Evolutionary conservation across 2,888 invertebrate genomes (phyloP).

Genomic region (Toxonevra muliebris): DNA sequence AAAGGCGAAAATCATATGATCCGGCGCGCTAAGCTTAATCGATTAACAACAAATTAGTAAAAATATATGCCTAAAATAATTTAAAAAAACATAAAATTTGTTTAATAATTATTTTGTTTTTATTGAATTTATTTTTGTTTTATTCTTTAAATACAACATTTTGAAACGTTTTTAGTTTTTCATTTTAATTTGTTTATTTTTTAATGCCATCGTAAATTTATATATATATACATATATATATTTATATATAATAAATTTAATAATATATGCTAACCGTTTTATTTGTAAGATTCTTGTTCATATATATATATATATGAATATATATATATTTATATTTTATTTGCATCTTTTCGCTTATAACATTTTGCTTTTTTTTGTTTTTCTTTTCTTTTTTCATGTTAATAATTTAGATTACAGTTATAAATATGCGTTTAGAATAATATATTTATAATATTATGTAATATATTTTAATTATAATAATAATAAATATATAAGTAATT

Average conservation of each 20-base stretch:
- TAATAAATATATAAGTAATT: conserved; percentile 29
- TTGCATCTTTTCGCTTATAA: conserved; percentile 37
- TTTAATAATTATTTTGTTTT: conserved; percentile 37
- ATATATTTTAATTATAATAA: conserved; percentile 16
- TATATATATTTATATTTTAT: conserved; percentile 28
- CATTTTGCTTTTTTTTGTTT: conserved; percentile 26
- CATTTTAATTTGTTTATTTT: conserved; percentile 34
- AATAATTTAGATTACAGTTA: conserved; percentile 3
- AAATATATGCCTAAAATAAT: too few species aligned
- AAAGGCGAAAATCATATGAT: too few species aligned
- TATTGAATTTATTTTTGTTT: conserved; percentile 38
- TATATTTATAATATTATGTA: conserved; percentile 23
- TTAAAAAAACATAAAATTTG: too few species aligned
- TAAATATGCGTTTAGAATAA: conserved; percentile 19
- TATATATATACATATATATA: conserved; percentile 24
- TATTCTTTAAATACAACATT: conserved; percentile 49
- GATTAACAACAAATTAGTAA: too few species aligned
- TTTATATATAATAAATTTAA: conserved; percentile 39
- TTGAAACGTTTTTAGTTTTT: conserved; percentile 42
- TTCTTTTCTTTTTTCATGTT: conserved; percentile 9
- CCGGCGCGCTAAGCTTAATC: too few species aligned
- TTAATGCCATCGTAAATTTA: conserved; percentile 29
- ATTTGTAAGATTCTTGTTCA: conserved; percentile 22
- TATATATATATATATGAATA: conserved; percentile 30
- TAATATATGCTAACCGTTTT: conserved; percentile 39